phyloP scores from a whole-genome alignment of 2,797 vertebrate species.

The Aulostomus chinensis region DNA sequence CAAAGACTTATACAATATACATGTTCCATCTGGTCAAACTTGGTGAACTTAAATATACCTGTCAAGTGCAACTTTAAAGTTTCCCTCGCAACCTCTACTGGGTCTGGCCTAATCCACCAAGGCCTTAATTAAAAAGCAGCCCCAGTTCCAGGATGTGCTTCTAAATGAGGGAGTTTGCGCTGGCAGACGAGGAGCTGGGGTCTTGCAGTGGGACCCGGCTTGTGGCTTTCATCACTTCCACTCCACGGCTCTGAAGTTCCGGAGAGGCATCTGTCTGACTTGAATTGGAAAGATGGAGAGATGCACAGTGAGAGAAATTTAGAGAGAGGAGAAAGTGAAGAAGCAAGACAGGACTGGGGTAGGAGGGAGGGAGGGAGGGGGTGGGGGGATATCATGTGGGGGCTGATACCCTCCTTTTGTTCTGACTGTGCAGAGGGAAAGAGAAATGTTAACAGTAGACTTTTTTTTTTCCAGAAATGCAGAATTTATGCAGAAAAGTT shows the following conservation, averaged over 20 bases:
- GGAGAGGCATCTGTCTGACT: slow-evolving; percentile 79
- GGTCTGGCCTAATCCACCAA: slow-evolving; percentile 76
- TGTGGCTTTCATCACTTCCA: slow-evolving; percentile 83
- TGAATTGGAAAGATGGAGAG: slow-evolving; percentile 71
- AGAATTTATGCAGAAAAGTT: not conserved
- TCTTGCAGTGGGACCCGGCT: slow-evolving; percentile 79
- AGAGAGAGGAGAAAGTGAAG: slow-evolving; percentile 63
- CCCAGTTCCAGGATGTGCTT: slow-evolving; percentile 74
- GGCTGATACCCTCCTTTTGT: slow-evolving; percentile 67
- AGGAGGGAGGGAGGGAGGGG: not conserved
- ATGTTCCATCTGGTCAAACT: slow-evolving; percentile 83
- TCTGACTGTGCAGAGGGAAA: slow-evolving; percentile 49
- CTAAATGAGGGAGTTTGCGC: slow-evolving; percentile 77
- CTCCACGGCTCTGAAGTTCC: slow-evolving; percentile 76
- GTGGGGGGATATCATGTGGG: slow-evolving; percentile 25
- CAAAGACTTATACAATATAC: slow-evolving; percentile 81
- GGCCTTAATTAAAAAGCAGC: slow-evolving; percentile 84
- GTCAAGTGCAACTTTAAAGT: slow-evolving; percentile 82
- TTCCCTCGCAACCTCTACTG: slow-evolving; percentile 67
- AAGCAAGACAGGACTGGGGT: slow-evolving; percentile 28
- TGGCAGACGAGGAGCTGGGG: slow-evolving; percentile 73
- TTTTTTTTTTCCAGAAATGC: not conserved
- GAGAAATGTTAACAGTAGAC: slow-evolving; percentile 36
- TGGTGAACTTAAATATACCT: slow-evolving; percentile 83
- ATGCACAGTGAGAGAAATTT: slow-evolving; percentile 63